Evolutionary conservation across 2,888 invertebrate species (phyloP).

Genomic region (Stramonita haemastoma): DNA sequence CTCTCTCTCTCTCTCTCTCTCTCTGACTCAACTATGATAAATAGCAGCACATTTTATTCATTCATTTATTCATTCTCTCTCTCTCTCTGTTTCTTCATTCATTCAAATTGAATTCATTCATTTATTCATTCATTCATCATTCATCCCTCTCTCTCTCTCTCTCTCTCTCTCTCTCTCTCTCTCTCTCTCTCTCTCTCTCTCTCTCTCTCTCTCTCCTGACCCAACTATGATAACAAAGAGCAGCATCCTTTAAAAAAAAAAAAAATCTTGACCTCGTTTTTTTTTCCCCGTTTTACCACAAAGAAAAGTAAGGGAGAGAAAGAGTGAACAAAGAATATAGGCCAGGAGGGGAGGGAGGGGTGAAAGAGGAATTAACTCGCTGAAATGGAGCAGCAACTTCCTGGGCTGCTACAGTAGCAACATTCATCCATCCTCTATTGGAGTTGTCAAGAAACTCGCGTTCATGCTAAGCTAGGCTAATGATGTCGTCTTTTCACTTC

Average conservation of each 20-base stretch:
- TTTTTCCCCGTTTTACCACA: neutral
- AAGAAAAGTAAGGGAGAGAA: no score
- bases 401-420: neutral
- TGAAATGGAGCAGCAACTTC: no score
- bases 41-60: no score
- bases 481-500: neutral
- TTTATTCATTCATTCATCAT: no score
- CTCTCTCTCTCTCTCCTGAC: neutral
- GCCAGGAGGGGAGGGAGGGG: neutral
- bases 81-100: no score
- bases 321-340: neutral
- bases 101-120: no score
- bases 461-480: neutral
- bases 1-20: neutral
- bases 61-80: no score
- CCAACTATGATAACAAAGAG: no score
- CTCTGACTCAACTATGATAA: neutral
- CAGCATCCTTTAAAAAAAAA: no score
- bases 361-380: neutral
- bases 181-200: neutral
- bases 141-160: no score
- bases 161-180: neutral
- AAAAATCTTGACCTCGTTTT: no score
- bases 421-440: neutral
- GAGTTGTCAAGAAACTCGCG: neutral